Evolutionary conservation across 1,140 invertebrate genomes (phyloP).

Genomic region (Calliphora vicina): DNA sequence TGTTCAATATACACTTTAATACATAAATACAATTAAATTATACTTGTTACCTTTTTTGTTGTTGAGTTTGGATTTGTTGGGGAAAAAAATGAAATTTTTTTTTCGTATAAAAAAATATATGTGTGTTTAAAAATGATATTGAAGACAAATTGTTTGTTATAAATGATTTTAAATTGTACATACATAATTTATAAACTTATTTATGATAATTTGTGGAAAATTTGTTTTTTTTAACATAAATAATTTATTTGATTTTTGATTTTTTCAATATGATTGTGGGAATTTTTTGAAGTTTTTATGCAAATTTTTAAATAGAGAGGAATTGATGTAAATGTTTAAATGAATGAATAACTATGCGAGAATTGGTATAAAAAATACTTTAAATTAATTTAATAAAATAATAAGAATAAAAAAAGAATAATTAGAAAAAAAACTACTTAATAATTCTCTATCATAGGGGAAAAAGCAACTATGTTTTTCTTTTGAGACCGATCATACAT

Average conservation of each 20-base stretch:
- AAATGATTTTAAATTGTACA: neutral
- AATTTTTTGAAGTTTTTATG: neutral
- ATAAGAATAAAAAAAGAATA: conserved; percentile 11
- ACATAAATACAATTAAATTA: neutral
- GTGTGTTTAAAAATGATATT: neutral
- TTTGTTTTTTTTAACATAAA: conserved; percentile 5
- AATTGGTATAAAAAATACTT: conserved; percentile 3
- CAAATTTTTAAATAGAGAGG: neutral
- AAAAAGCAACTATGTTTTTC: conserved; percentile 52
- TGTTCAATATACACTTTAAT: neutral
- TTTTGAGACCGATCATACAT: conserved; percentile 64
- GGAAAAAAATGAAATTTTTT: neutral
- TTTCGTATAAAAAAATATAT: neutral
- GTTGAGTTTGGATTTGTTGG: no score
- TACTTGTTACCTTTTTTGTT: neutral
- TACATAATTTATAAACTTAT: neutral
- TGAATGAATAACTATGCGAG: conserved; percentile 22
- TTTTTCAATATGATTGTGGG: neutral
- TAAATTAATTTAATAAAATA: neutral
- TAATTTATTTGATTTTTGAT: neutral
- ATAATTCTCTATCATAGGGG: neutral
- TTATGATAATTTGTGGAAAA: no score
- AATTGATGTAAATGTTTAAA: neutral
- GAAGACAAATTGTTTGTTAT: neutral
- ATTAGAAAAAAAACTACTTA: neutral